Evolutionary conservation across 2,888 invertebrate species (phyloP).

Genomic region (Hypena proboscidalis): DNA sequence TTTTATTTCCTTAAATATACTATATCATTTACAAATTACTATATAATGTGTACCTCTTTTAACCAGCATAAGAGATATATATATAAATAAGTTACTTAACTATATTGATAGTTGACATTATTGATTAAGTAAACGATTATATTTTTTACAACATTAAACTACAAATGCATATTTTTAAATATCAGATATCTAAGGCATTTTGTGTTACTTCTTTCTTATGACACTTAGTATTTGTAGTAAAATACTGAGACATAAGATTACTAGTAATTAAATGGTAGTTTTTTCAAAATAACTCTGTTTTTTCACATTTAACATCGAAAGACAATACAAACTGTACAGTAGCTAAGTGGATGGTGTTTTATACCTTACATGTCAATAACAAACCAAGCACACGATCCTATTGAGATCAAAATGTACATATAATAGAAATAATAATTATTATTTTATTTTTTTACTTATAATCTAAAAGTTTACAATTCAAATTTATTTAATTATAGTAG

Average conservation of each 20-base stretch:
- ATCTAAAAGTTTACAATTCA: constrained; percentile 35
- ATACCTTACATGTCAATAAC: constrained; percentile 80
- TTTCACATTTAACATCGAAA: constrained; percentile 58
- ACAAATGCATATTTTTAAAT: constrained; percentile 39
- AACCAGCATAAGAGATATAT: constrained; percentile 76
- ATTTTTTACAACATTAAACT: constrained; percentile 46
- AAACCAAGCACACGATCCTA: constrained; percentile 80
- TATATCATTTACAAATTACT: constrained; percentile 74
- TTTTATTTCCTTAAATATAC: constrained; percentile 32
- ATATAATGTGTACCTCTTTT: constrained; percentile 80
- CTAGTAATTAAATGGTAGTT: constrained; percentile 11
- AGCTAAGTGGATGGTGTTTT: constrained; percentile 83
- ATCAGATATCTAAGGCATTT: constrained; percentile 61
- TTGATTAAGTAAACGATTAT: constrained; percentile 25
- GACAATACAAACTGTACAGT: constrained; percentile 80
- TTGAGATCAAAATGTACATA: constrained; percentile 85
- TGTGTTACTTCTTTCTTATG: constrained; percentile 40
- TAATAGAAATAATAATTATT: constrained; percentile 57
- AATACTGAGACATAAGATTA: constrained; percentile 26
- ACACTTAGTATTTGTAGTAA: constrained; percentile 22
- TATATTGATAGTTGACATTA: constrained; percentile 34
- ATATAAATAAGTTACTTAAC: constrained; percentile 53
- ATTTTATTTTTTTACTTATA: constrained; percentile 16
- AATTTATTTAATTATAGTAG: constrained; percentile 53
- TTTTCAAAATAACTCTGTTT: constrained; percentile 19